These are phyloP conservation scores for Muscicapa comitata DNA, from an alignment of 2,797 vertebrate species.

Conservation along the genomic window DNA sequence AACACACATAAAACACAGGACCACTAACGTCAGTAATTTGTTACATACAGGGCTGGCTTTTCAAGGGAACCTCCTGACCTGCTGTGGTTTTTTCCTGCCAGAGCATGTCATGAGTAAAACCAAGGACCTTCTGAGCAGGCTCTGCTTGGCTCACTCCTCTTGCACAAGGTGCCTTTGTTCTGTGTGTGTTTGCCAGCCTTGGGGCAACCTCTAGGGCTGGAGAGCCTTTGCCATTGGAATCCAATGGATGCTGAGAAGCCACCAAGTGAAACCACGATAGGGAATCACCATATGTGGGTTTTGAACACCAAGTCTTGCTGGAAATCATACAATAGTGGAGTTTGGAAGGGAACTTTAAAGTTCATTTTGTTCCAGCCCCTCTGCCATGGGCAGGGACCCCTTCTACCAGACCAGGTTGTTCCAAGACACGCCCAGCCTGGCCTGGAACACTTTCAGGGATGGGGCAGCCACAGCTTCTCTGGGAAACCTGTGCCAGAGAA, in stretches of 20 bases:
- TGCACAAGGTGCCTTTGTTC: neutral
- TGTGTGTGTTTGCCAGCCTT: accelerated
- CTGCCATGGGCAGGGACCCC: neutral
- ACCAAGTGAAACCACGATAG: neutral
- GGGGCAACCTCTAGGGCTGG: neutral
- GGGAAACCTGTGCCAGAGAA: neutral
- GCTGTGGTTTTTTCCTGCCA: neutral
- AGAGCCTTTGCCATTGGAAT: neutral
- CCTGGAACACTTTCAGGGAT: neutral
- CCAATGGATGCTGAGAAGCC: neutral
- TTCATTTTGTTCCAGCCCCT: neutral
- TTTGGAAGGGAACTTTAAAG: neutral
- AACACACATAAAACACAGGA: neutral
- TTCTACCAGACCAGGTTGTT: neutral
- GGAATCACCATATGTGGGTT: neutral
- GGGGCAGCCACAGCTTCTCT: too few species aligned
- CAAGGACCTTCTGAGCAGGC: neutral
- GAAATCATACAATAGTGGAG: neutral
- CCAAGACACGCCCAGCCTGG: accelerated
- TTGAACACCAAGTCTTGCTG: neutral
- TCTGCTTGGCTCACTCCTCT: accelerated
- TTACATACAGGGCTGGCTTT: neutral
- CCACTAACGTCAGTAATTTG: neutral
- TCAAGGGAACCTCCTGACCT: neutral
- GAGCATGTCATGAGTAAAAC: neutral